Conservation (phyloP, 2,888 invertebrate species). For the Himalopsyche japonica region DNA sequence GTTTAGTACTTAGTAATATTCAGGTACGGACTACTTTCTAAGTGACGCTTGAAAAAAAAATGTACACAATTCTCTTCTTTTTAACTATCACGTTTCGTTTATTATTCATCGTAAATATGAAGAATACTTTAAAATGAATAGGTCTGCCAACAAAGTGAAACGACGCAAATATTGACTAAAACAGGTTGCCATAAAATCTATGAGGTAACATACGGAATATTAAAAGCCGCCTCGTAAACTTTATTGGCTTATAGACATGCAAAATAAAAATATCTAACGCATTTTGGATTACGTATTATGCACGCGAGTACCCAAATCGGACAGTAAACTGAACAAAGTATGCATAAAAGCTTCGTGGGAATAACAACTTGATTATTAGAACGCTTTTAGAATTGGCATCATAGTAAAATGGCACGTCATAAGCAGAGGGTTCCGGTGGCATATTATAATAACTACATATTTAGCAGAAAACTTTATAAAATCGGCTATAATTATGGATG, state of each 20-base stretch:
- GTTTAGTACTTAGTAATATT: no score
- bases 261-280: neutral
- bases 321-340: neutral
- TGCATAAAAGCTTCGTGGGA: neutral
- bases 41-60: neutral
- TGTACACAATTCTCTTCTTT: neutral
- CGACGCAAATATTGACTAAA: conserved; percentile 12
- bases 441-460: no score
- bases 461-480: no score
- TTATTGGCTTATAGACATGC: conserved; percentile 8
- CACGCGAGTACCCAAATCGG: neutral
- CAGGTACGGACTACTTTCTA: no score
- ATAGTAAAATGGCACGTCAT: neutral
- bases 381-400: neutral
- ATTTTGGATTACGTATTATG: neutral
- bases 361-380: neutral
- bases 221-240: neutral
- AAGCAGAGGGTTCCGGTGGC: no score
- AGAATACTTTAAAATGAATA: conserved; percentile 22
- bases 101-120: conserved; percentile 27
- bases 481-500: no score
- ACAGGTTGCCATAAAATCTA: conserved; percentile 8
- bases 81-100: conserved; percentile 6
- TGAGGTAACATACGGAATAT: conserved; percentile 4
- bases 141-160: conserved; percentile 14